Conservation (phyloP, 1,140 invertebrate genomes). For the Cydia pomonella region DNA sequence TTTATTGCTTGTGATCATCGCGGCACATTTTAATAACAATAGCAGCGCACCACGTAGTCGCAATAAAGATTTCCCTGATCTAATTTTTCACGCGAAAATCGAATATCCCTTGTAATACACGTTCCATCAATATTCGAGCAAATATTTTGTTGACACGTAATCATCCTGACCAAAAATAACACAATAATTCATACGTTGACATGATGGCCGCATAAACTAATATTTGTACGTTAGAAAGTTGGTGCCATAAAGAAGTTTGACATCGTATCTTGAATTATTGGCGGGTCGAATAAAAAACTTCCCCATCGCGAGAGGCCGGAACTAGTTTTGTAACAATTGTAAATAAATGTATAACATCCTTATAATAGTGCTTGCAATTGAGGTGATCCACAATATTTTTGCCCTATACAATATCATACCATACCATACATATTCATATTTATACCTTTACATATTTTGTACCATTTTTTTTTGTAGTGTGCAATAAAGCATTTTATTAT, state of each 20-base stretch:
- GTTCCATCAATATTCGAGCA: conserved; percentile 23
- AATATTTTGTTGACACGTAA: conserved; percentile 37
- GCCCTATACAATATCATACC: too few species aligned
- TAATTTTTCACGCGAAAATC: conserved; percentile 11
- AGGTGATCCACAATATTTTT: not conserved
- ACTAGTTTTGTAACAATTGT: conserved; percentile 64
- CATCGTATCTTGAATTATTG: conserved; percentile 66
- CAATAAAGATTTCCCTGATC: conserved; percentile 14
- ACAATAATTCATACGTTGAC: conserved; percentile 54
- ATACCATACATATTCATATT: too few species aligned
- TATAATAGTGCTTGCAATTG: not conserved
- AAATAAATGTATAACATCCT: conserved; percentile 60
- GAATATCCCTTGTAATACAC: not conserved
- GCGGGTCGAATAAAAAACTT: conserved; percentile 60
- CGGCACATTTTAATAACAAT: conserved; percentile 11
- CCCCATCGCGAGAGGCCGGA: conserved; percentile 48
- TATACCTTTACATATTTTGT: too few species aligned
- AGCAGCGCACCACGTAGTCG: not conserved
- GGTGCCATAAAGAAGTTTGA: conserved; percentile 62
- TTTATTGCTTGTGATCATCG: not conserved
- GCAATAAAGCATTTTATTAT: too few species aligned
- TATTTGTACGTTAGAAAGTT: conserved; percentile 50
- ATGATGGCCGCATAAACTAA: conserved; percentile 55
- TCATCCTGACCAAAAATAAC: conserved; percentile 52
- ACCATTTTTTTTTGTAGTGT: too few species aligned